Percentiles rank a stretch among this genome's conserved stretches.
Conservation (phyloP, 2,113 vertebrate genomes). For the Burhinus bistriatus region DNA sequence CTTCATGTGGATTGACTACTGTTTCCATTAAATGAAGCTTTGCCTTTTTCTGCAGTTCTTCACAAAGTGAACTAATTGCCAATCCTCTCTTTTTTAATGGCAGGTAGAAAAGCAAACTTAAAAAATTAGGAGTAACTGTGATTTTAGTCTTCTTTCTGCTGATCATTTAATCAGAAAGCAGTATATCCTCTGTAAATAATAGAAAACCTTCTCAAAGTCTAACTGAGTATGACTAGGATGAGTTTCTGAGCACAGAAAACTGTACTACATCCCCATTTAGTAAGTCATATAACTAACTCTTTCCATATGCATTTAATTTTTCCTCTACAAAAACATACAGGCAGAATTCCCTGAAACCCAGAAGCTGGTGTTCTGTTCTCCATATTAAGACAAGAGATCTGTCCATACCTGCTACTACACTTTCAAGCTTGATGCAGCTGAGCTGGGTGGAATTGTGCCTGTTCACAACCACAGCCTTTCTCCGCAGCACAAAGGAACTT, state of each 20-base stretch:
- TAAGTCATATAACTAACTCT: neutral
- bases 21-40: neutral
- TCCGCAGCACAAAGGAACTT: neutral
- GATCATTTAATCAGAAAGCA: neutral
- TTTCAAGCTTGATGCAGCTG: neutral
- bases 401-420: neutral
- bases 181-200: neutral
- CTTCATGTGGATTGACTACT: neutral
- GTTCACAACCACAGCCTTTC: neutral
- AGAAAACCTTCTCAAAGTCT: neutral
- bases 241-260: neutral
- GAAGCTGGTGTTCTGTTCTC: neutral
- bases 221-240: neutral
- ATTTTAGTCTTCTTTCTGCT: neutral
- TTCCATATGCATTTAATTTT: slow-evolving; percentile 8
- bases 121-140: neutral
- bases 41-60: neutral
- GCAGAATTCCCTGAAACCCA: neutral
- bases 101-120: neutral
- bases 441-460: neutral
- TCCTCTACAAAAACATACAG: neutral
- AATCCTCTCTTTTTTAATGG: neutral
- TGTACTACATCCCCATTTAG: neutral
- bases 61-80: neutral
- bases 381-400: neutral